phyloP scores from a whole-genome alignment of 2,113 vertebrate genomes.

The Anas platyrhynchos region DNA sequence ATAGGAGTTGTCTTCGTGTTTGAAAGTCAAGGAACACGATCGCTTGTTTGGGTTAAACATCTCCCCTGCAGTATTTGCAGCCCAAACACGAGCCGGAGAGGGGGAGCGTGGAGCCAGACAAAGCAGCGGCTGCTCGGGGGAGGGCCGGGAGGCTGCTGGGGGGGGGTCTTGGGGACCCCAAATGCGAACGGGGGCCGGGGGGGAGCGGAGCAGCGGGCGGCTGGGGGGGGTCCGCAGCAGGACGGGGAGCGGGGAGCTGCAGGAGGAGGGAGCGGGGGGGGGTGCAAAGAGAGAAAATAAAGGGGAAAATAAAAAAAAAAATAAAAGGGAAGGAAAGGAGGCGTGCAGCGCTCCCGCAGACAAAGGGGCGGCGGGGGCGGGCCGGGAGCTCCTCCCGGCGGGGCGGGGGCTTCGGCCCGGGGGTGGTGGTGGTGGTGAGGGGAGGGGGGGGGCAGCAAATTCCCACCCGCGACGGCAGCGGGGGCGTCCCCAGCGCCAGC shows the following conservation, averaged over 20 bases:
- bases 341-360: neutral
- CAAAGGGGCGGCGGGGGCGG: slow-evolving; percentile 79
- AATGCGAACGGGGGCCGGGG: too few species aligned
- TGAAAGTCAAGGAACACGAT: neutral
- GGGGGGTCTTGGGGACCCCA: too few species aligned
- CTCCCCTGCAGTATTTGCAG: slow-evolving; percentile 4
- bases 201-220: neutral
- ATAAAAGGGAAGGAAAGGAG: neutral
- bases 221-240: neutral
- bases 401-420: neutral
- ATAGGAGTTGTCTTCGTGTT: neutral
- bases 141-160: too few species aligned
- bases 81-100: neutral
- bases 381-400: neutral
- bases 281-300: too few species aligned
- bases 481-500: neutral
- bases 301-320: too few species aligned
- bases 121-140: neutral
- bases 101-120: neutral
- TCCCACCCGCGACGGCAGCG: neutral
- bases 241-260: neutral
- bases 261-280: neutral
- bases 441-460: neutral
- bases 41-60: slow-evolving; percentile 31
- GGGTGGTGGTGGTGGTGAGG: too few species aligned